Evolutionary conservation across 53 echinoderm and acorn worm genomes (phyloP), one percentile per base, ranked within the genome.

Genomic region (Henricia sp.): DNA sequence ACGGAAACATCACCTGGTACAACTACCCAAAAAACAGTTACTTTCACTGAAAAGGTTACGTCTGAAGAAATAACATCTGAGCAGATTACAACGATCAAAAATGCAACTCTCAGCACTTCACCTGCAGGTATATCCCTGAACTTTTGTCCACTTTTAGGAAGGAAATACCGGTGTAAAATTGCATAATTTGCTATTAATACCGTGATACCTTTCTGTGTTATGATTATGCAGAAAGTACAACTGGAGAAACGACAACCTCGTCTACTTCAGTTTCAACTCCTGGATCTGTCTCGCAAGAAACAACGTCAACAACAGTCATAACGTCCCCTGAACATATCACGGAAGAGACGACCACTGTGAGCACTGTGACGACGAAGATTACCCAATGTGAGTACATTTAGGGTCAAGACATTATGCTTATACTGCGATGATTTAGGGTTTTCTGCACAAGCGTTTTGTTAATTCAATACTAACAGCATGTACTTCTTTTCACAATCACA

Each of bases 261-360:
- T 63, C 80, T 20, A 46, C 44, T 25, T 62, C 32, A 64, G 46
- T 44, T 14, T 34, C 42, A 2, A 80, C 80, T 32, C 80, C 80
- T 0, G n/a, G 9, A 64, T 46, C 50, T n/a, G 48, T 48, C 10
- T 34, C 50, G 16, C 20, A 63, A 57, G 80, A 80, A 80, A 44
- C 48, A 32, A 64, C 64, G 32, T 38, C 64, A 21, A 80, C 19
- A 10, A 37, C 32, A 20, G 12, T 64, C 23, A 32, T 64, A 33
- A 80, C 80, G n/a, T 44, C 80, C 21, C 2, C 37, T 63, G 63
- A 80, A 80, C 23, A 50, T 13, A 40, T 28, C 12, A 83, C 69
- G 24, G 42, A 39, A 83, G 53, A 50, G 35, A 42, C 40, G 30
- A 84, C 71, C 8, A 70, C 84, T 0, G 33, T 41, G 19, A 20